Evolutionary conservation across 2,113 vertebrate species (phyloP), one percentile per base, ranked within the genome.

Genomic region (Corythoichthys intestinalis): DNA sequence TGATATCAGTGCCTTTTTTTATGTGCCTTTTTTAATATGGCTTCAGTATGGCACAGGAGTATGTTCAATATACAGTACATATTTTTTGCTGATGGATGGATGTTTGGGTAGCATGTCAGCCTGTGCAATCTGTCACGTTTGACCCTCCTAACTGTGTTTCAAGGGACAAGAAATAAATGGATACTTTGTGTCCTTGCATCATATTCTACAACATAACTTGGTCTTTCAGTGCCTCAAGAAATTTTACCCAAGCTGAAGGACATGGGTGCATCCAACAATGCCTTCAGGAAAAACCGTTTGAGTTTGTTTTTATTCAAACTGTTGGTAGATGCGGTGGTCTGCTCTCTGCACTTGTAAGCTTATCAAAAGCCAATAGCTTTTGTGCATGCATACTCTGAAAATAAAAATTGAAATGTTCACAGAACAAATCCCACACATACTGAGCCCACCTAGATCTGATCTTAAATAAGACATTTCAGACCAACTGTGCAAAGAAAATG

Each of bases 401-500:
- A 61, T 50, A 66, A 73, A 28, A 67, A 68, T 65, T 67, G 3
- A 84, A 82, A 72, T 80, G 6, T 76, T 85, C 71, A 80, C 70
- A 77, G 71, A 75, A 52, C 66, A 75, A 81, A 73, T 66, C 67
- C 75, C 61, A 69, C 67, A 70, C 68, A 81, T 81, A 67, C 68
- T 54, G 65, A 75, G 75, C 74, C 79, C 80, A 84, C 85, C 88
- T 79, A 48, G 76, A 72, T 63, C 68, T 79, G 62, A 73, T 73
- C 67, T 77, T 63, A 74, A 82, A 67, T 69, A 88, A 82, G 66
- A 64, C 61, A 71, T 81, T 72, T 82, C 70, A 79, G 66, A 76
- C 85, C 78, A 79, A 81, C 83, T 83, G 85, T 79, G 85, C 77
- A 74, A 83, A 87, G 53, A 66, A 82, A 88, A 88, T 83, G 74